Base-by-base conservation (phyloP, 1,140 invertebrate species). In the Aphelinus atriplicis region DNA sequence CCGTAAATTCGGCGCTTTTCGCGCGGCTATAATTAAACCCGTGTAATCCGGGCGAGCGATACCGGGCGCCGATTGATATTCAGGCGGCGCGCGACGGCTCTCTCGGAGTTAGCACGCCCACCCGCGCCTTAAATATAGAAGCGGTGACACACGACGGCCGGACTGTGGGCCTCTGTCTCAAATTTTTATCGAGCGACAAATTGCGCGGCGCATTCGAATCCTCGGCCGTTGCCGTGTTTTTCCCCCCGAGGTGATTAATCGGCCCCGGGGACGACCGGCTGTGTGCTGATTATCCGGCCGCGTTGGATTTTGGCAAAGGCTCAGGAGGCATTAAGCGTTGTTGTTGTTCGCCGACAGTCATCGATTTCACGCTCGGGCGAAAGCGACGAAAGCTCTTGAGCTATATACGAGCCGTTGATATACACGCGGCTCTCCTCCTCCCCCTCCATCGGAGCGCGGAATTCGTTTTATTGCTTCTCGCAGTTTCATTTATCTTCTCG, bases 121-220 rank as follows among this genome's bases (percentile, higher is more conserved):
- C 5, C 55, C 46, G 46, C 42, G 69, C 77, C 78, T 79, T 79
- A 79, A 78, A 79, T 78, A 76, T 79, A 76, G 71, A 75, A 75
- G 26, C 26, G 58, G 73, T 75, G 73, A 69, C 64, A 61, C 58
- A 75, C 73, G 73, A 69, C 66, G 45, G 53, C 58, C 5, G 26
- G 57, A 1, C 10, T 26, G 57, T 5, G 26, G 26, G 26, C 26
- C 26, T 26, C 0, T 26, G 26, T 53, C 45, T 69, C 51, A 55
- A 69, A 75, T 75, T 69, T 51, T 75, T 75, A 75, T 69, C 73
- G 61, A 69, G 42, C 66, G 57, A 69, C 66, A 47, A 70, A 75
- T 69, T 75, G 66, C 53, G 61, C 10, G 3, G n/a, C n/a, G 42
- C n/a, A 1, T 51, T 57, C 42, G 26, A 26, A 26, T 47, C 10